Base-by-base conservation (phyloP, 2,113 vertebrate species). In the Ariopsis seemanni region DNA sequence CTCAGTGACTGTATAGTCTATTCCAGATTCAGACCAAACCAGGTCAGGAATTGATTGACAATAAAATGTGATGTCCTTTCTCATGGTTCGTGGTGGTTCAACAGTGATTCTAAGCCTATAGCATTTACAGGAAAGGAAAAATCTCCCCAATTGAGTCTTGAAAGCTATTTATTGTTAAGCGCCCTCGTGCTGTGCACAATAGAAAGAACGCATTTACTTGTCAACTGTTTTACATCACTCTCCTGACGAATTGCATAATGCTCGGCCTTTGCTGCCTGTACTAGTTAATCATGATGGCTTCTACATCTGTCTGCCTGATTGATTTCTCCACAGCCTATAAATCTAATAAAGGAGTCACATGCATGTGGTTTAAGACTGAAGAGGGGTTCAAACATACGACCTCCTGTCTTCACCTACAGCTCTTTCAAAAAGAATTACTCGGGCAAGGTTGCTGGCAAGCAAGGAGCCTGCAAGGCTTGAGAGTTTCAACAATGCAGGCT, bases 251-350 rank as follows among this genome's bases (percentile, higher is more conserved):
- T 22, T 89, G 82, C 83, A 85, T 87, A 89, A 90, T 79, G 83
- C 85, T 82, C 78, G 82, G 83, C 87, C 83, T 85, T 71, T 80
- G 78, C 88, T 81, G 88, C 82, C 85, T 71, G 85, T 62, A 79
- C 85, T 85, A 87, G 88, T 89, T 90, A 83, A 85, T 87, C 88
- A 60, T 87, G 85, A 89, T 81, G 79, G 62, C 62, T 87, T 90
- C 85, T 87, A 83, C 90, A 87, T 85, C 77, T 89, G 88, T 87
- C 85, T 74, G 90, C 62, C 90, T 90, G 90, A 90, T 90, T 88
- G 90, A 89, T 90, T 90, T 89, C 90, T 69, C 83, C 90, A 87
- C 90, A 90, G 88, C 69, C 57, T 85, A 89, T 90, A 89, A 90
- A 90, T 90, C 85, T 87, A 89, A 85, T 87, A 89, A 87, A 87